Base-by-base conservation (phyloP, 2,888 invertebrate species). In the Mantis religiosa region DNA sequence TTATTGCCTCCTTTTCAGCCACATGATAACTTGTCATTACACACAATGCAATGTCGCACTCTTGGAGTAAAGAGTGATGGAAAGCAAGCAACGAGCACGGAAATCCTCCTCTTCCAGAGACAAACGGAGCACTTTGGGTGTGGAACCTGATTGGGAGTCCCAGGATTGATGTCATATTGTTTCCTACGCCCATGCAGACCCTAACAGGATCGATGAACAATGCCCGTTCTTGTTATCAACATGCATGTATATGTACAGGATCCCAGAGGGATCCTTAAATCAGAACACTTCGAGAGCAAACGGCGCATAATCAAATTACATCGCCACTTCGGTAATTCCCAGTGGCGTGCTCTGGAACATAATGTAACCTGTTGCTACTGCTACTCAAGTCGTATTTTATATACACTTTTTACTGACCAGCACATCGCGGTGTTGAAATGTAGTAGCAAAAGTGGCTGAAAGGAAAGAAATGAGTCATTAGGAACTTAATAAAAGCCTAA, bases 181-280 rank as follows among this genome's bases (percentile, higher is more conserved):
- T 81, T 86, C 20, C 54, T 81, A 47, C 86, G 86, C 86, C 86
- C 86, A 86, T 86, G 81, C 86, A 47, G 86, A 54, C n/a, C 41
- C 27, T 85, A 85, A 84, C 41, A 85, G 27, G 85, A 85, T 85
- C 85, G 85, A 71, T 86, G 86, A 86, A 86, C 86, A 86, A 86
- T 86, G 86, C 86, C 81, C 25, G 54, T 71, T 71, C 54, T 71
- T 71, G 54, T 71, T 71, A 71, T 71, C 54, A 71, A 20, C 54
- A 71, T 71, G 54, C 54, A 25, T 71, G 54, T 71, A 71, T 71
- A 71, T 4, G 54, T 20, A 71, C 54, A 20, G 4, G 20, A 25
- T 71, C 54, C 54, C 15, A 71, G 54, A 71, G 54, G 3, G 54
- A 71, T 41, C 41, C 41, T 41, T 41, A 25, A 71, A 25, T 20